Conservation (phyloP, 2,797 vertebrate species). For the Petrocephalus schoutedeni region DNA sequence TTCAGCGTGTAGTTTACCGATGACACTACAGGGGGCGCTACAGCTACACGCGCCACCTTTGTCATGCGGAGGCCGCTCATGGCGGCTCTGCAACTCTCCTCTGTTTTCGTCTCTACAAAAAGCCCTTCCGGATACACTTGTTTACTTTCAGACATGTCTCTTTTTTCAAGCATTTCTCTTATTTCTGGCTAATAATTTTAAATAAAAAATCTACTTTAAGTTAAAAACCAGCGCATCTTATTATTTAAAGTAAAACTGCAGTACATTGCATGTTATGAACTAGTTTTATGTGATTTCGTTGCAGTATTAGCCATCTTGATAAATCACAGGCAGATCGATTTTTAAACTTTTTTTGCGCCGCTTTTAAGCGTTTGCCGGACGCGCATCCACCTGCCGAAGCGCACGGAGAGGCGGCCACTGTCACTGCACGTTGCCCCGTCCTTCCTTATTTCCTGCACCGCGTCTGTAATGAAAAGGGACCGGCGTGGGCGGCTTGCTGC, state of each 20-base stretch:
- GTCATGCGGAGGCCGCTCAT: neutral
- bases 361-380: neutral
- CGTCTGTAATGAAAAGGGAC: slow-evolving; percentile 66
- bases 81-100: neutral
- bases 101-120: neutral
- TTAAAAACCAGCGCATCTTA: neutral
- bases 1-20: slow-evolving; percentile 13
- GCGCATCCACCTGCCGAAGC: neutral
- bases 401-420: neutral
- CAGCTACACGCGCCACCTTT: neutral
- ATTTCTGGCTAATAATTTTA: neutral
- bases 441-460: neutral
- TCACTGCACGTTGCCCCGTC: neutral
- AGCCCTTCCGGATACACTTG: slow-evolving; percentile 53
- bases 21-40: slow-evolving; percentile 2
- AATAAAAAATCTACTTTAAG: neutral
- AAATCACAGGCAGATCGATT: neutral
- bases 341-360: neutral
- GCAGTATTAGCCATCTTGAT: neutral
- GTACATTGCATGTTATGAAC: neutral
- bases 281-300: neutral
- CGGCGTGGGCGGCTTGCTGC: slow-evolving; percentile 55
- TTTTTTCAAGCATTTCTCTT: neutral
- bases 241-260: neutral
- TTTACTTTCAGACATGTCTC: slow-evolving; percentile 41